Percentiles rank a stretch among this genome's conserved stretches.
phyloP scores from a whole-genome alignment of 2,888 invertebrate genomes.

The Campoplex capitator region DNA sequence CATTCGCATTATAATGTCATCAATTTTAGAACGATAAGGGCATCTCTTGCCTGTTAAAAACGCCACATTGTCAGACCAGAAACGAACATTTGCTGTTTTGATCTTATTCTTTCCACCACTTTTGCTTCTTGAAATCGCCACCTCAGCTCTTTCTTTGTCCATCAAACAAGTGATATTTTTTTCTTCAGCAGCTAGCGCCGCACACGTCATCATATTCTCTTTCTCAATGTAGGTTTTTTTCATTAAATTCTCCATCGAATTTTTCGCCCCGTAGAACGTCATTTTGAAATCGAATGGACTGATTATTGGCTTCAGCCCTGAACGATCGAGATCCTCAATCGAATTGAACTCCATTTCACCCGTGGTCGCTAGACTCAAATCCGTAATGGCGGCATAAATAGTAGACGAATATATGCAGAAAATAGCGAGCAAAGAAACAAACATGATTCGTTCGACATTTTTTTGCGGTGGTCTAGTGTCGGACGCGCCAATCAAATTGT shows the following conservation, averaged over 20 bases:
- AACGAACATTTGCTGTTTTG: constrained; percentile 45
- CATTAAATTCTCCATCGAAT: constrained; percentile 19
- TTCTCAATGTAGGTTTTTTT: constrained; percentile 14
- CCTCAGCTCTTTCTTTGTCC: constrained; percentile 19
- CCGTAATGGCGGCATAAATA: constrained; percentile 63
- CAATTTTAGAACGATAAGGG: constrained; percentile 56
- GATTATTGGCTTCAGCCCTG: constrained; percentile 59
- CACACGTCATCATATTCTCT: neutral
- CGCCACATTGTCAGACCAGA: constrained; percentile 44
- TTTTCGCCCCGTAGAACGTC: constrained; percentile 45
- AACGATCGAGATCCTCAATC: constrained; percentile 62
- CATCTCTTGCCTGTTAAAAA: constrained; percentile 48
- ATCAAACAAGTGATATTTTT: constrained; percentile 53
- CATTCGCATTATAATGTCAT: constrained; percentile 23
- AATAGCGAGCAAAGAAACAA: constrained; percentile 54
- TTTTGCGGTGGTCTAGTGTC: constrained; percentile 24
- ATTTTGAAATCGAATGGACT: constrained; percentile 14
- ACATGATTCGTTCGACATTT: constrained; percentile 59
- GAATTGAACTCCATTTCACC: constrained; percentile 44
- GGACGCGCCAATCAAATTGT: constrained; percentile 43
- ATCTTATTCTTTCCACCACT: neutral
- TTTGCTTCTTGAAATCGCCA: neutral
- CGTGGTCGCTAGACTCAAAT: constrained; percentile 32
- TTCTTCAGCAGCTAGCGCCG: no score
- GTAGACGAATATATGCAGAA: constrained; percentile 38